Evolutionary conservation across 2,888 invertebrate species (phyloP).

Genomic region (Calliopum simillimum): DNA sequence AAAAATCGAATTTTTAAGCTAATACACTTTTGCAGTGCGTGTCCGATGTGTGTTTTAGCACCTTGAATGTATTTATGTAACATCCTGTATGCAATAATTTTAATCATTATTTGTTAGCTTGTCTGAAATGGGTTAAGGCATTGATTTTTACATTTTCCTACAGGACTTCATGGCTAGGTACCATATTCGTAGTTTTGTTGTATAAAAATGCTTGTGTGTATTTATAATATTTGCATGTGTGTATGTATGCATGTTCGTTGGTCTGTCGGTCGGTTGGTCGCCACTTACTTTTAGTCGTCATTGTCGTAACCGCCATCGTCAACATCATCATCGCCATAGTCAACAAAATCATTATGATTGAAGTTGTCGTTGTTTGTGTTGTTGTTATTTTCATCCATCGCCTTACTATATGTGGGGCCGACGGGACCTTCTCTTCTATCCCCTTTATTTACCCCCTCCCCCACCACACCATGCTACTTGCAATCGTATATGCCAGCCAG

Average conservation of each 20-base stretch:
- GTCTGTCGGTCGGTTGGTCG: conserved; percentile 28
- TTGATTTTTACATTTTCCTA: too few species aligned
- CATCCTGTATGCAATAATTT: too few species aligned
- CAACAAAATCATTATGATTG: conserved; percentile 7
- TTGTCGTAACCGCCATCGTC: background rate
- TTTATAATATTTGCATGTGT: conserved; percentile 28
- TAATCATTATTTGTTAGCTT: too few species aligned
- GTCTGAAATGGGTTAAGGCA: too few species aligned
- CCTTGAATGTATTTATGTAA: too few species aligned
- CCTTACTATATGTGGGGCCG: conserved; percentile 10
- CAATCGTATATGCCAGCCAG: background rate
- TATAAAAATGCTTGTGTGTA: background rate
- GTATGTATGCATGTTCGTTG: conserved; percentile 21
- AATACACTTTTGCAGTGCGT: too few species aligned
- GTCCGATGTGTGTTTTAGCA: too few species aligned
- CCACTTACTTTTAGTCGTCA: background rate
- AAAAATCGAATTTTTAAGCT: too few species aligned
- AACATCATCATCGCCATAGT: background rate
- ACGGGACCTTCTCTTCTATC: conserved; percentile 1
- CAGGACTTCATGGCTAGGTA: too few species aligned
- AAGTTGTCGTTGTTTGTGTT: background rate
- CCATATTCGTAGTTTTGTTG: too few species aligned
- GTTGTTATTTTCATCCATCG: conserved; percentile 20
- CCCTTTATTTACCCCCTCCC: background rate
- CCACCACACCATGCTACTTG: background rate